Evolutionary conservation across 1,140 invertebrate species (phyloP).

Genomic region (Adelges cooleyi): DNA sequence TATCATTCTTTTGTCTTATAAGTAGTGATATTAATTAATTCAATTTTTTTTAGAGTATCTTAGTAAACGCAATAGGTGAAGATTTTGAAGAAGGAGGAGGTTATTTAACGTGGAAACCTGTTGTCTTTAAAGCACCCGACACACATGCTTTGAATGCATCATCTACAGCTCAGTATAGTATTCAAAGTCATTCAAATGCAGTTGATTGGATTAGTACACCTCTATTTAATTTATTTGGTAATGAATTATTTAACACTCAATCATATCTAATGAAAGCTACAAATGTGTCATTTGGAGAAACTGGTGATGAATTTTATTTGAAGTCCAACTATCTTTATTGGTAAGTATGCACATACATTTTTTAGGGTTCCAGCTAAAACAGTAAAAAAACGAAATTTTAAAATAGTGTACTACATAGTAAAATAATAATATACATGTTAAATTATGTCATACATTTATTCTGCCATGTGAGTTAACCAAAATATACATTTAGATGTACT

Average conservation of each 20-base stretch:
- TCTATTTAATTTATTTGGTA: background rate
- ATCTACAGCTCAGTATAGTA: background rate
- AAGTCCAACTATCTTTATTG: slow-evolving; percentile 20
- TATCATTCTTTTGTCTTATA: too few species aligned
- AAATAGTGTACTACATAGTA: too few species aligned
- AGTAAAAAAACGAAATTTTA: too few species aligned
- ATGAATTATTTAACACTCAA: background rate
- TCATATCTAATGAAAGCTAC: background rate
- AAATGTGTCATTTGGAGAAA: slow-evolving; percentile 14
- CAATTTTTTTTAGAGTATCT: background rate
- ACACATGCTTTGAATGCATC: slow-evolving; percentile 19
- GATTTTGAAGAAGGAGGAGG: slow-evolving; percentile 1
- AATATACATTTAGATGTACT: too few species aligned
- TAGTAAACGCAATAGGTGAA: background rate
- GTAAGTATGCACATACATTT: too few species aligned
- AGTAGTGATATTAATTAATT: background rate
- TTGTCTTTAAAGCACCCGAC: background rate
- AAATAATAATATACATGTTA: too few species aligned
- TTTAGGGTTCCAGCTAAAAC: too few species aligned
- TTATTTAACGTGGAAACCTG: slow-evolving; percentile 20
- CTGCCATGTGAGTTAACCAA: too few species aligned
- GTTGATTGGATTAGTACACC: background rate
- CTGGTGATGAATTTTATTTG: background rate
- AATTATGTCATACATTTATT: too few species aligned
- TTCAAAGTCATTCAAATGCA: background rate